Evolutionary conservation across 2,888 invertebrate species (phyloP).

Genomic region (Napeogenes inachia): DNA sequence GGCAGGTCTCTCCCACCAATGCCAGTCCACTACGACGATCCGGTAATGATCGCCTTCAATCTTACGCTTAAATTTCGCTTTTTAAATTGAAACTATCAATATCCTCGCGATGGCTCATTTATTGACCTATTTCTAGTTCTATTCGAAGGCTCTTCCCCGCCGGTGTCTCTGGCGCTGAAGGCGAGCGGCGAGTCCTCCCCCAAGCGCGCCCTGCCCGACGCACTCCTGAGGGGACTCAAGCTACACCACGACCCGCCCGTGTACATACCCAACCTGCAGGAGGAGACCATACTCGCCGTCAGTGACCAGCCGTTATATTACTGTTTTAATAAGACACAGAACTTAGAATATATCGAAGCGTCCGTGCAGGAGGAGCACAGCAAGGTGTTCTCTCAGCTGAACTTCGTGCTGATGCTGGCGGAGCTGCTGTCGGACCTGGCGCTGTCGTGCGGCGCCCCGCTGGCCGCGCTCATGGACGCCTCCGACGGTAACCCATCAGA

Average conservation of each 20-base stretch:
- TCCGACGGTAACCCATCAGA: slow-evolving; percentile 50
- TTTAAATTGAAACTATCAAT: too few relatives aligned
- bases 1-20: slow-evolving; percentile 90
- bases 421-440: slow-evolving; percentile 96
- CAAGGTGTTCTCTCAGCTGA: slow-evolving; percentile 96
- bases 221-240: slow-evolving; percentile 70
- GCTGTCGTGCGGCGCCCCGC: slow-evolving; percentile 86
- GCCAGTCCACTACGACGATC: slow-evolving; percentile 85
- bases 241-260: slow-evolving; percentile 77
- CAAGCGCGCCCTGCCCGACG: slow-evolving; percentile 70
- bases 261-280: slow-evolving; percentile 94
- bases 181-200: slow-evolving; percentile 81
- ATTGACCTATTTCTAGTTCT: background rate
- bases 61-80: too few relatives aligned
- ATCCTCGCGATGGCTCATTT: background rate
- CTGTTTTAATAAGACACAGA: too few relatives aligned
- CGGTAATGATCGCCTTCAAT: slow-evolving; percentile 46
- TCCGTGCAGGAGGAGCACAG: slow-evolving; percentile 90
- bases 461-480: slow-evolving; percentile 80
- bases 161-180: slow-evolving; percentile 64
- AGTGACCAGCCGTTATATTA: slow-evolving; percentile 31
- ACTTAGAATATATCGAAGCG: too few relatives aligned
- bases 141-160: slow-evolving; percentile 58
- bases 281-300: slow-evolving; percentile 95
- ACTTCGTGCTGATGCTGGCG: slow-evolving; percentile 96